Evolutionary conservation across 2,888 invertebrate species (phyloP).

Genomic region (Spisula solida): DNA sequence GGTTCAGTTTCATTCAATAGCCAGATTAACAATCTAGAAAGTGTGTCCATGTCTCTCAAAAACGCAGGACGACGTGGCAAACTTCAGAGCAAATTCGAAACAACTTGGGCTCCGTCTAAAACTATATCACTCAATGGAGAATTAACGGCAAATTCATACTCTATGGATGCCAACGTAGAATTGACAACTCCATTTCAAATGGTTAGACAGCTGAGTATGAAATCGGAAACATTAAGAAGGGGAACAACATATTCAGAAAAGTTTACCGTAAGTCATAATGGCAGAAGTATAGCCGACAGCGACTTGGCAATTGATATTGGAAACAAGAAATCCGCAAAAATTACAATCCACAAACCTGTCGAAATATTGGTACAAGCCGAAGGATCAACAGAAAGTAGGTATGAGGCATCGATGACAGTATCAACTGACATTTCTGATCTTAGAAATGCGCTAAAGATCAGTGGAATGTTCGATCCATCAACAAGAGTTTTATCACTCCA

Average conservation of each 20-base stretch:
- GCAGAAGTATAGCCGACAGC: constrained; percentile 37
- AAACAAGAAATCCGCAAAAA: constrained; percentile 7
- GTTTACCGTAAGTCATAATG: constrained; percentile 39
- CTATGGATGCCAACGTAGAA: constrained; percentile 37
- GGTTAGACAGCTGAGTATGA: constrained; percentile 36
- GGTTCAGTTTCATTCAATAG: constrained; percentile 53
- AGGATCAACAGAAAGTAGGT: constrained; percentile 22
- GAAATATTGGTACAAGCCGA: constrained; percentile 2
- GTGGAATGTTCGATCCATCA: constrained; percentile 24
- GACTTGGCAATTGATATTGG: constrained; percentile 35
- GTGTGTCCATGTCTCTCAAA: constrained; percentile 46
- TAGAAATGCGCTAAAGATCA: constrained; percentile 14
- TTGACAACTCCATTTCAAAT: constrained; percentile 51
- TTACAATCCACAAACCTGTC: constrained; percentile 44
- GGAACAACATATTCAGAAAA: constrained; percentile 32
- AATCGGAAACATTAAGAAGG: constrained; percentile 30
- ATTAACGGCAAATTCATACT: constrained; percentile 24
- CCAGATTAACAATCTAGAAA: constrained; percentile 62
- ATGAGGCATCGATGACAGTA: constrained; percentile 27
- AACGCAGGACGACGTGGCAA: constrained; percentile 39
- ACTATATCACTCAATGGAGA: constrained; percentile 38
- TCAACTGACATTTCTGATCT: constrained; percentile 14
- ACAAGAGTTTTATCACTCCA: constrained; percentile 24
- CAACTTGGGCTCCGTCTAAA: constrained; percentile 55
- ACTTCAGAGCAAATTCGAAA: constrained; percentile 45